Conservation (phyloP, 2,888 invertebrate genomes). For the Tachina grossa region DNA sequence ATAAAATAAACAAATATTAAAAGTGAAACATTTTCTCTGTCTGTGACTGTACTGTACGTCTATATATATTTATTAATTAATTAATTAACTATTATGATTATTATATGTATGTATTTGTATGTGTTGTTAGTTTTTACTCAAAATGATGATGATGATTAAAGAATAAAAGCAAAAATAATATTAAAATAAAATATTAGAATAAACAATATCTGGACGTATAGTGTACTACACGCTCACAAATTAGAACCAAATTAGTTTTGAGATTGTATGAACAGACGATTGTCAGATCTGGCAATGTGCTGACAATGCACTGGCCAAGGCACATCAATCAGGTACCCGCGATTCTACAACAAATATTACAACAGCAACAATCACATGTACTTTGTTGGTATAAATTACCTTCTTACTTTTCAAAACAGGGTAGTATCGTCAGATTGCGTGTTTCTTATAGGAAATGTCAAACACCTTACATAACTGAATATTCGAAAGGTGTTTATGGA, state of each 20-base stretch:
- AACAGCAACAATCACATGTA: no score
- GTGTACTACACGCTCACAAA: constrained; percentile 10
- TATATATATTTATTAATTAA: constrained; percentile 64
- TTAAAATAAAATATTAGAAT: constrained; percentile 17
- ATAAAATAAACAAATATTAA: constrained; percentile 22
- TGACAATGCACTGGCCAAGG: no score
- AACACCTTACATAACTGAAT: no score
- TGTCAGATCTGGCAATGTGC: no score
- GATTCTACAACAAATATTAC: no score
- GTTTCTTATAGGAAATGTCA: no score
- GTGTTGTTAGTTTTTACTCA: constrained; percentile 70
- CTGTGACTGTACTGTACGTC: constrained; percentile 72
- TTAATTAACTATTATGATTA: constrained; percentile 63
- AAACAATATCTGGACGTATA: constrained; percentile 58
- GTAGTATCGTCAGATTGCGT: no score
- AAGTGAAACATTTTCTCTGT: constrained; percentile 66
- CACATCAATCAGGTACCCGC: no score
- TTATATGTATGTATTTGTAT: constrained; percentile 70
- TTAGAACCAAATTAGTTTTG: not conserved
- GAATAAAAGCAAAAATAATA: constrained; percentile 19
- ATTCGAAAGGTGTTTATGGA: no score
- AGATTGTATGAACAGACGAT: no score
- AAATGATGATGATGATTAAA: constrained; percentile 30
- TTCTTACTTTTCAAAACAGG: no score
- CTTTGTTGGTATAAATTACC: no score